phyloP scores from a whole-genome alignment of 2,888 invertebrate species.

The Esperia sulphurella region DNA sequence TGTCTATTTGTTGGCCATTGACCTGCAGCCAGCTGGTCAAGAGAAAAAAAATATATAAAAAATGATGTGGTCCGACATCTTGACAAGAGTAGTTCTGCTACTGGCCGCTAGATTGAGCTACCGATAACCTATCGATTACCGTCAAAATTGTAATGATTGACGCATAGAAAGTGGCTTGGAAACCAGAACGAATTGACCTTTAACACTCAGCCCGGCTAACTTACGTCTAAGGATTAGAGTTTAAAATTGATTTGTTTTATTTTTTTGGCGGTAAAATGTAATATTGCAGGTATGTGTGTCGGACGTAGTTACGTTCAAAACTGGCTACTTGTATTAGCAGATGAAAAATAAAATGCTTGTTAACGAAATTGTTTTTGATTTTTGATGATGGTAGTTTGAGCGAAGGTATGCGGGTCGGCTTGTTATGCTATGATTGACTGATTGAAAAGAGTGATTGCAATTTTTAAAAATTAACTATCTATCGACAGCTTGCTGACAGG shows the following conservation, averaged over 20 bases:
- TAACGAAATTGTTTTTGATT: conserved; percentile 56
- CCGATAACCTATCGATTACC: conserved; percentile 62
- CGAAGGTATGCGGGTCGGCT: conserved; percentile 29
- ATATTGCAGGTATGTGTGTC: conserved; percentile 22
- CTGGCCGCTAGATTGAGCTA: conserved; percentile 57
- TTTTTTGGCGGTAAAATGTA: conserved; percentile 12
- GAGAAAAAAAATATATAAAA: conserved; percentile 24
- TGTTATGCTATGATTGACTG: conserved; percentile 30
- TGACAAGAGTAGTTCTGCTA: conserved; percentile 42
- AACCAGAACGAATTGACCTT: conserved; percentile 10
- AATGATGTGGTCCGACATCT: conserved; percentile 12
- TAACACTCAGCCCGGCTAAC: conserved; percentile 7
- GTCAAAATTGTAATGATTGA: conserved; percentile 52
- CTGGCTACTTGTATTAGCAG: conserved; percentile 56
- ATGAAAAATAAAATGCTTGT: conserved; percentile 46
- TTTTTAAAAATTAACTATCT: conserved; percentile 21
- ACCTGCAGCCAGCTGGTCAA: conserved; percentile 7
- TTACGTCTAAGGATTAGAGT: conserved; percentile 29
- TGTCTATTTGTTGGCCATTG: conserved; percentile 9
- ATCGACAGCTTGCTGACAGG: conserved; percentile 9
- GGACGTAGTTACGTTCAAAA: conserved; percentile 27
- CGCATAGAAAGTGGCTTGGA: conserved; percentile 48
- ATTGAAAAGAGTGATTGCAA: conserved; percentile 25
- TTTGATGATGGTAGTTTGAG: conserved; percentile 31
- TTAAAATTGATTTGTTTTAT: conserved; percentile 19